Conservation (phyloP, 1,140 invertebrate species). For the Pachypsylla venusta region DNA sequence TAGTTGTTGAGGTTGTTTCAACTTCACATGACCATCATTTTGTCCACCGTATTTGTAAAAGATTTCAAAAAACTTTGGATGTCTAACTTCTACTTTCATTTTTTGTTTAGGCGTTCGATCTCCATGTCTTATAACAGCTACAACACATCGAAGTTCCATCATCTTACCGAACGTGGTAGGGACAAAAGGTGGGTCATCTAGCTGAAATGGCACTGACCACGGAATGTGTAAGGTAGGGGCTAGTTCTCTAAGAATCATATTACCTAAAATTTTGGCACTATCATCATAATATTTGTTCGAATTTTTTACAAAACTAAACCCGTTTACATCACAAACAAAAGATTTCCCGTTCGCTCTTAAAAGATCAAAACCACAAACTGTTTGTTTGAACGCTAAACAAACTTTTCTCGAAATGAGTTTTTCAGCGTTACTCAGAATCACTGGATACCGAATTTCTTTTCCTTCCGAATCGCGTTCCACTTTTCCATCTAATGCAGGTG, state of each 20-base stretch:
- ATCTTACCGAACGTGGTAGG: conserved; percentile 98
- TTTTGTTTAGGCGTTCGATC: conserved; percentile 99
- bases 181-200: conserved; percentile 97
- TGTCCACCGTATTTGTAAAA: conserved; percentile 96
- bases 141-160: conserved; percentile 98
- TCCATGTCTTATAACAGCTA: conserved; percentile 95
- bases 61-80: conserved; percentile 97
- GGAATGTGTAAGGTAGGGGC: conserved; percentile 92
- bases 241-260: conserved; percentile 81
- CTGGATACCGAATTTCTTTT: conserved; percentile 94
- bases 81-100: conserved; percentile 99
- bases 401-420: conserved; percentile 99
- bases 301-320: conserved; percentile 99
- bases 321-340: conserved; percentile 99
- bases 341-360: conserved; percentile 95
- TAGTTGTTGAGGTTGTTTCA: conserved; percentile 93
- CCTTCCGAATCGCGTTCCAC: conserved; percentile 97
- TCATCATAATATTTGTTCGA: conserved; percentile 99
- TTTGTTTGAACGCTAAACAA: conserved; percentile 96
- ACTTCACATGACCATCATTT: conserved; percentile 88
- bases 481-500: conserved; percentile 93
- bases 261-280: conserved; percentile 92
- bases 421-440: conserved; percentile 87
- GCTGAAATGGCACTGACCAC: conserved; percentile 89
- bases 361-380: conserved; percentile 98